A percentile compares a stretch with the other conserved stretches of the same genome.
phyloP scores from a whole-genome alignment of 2,113 vertebrate species.

The Oncorhynchus kisutch region DNA sequence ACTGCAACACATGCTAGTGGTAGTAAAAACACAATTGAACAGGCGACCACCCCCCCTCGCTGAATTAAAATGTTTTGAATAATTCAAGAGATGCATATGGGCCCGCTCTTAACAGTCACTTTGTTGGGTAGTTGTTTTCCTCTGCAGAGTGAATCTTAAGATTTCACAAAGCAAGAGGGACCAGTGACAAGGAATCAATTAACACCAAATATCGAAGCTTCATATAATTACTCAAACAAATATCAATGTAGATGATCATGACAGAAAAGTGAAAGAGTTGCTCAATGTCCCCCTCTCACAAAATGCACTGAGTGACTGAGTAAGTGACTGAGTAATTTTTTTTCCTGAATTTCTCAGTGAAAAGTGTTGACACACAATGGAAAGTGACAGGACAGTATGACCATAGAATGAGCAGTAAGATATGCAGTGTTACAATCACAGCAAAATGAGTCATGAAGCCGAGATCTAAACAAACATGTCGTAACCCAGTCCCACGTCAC shows the following conservation, averaged over 20 bases:
- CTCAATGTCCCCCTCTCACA: background rate
- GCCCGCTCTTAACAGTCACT: constrained; percentile 55
- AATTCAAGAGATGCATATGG: constrained; percentile 47
- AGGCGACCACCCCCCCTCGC: background rate
- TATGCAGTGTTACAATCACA: background rate
- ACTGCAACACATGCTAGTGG: constrained; percentile 53
- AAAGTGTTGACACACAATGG: background rate
- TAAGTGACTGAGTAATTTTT: too few species aligned
- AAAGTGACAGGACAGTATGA: background rate
- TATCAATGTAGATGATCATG: background rate
- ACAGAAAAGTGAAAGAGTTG: constrained; percentile 1
- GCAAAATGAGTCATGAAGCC: background rate
- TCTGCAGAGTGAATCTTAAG: constrained; percentile 41
- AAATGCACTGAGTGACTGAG: background rate
- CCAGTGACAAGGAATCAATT: constrained; percentile 41
- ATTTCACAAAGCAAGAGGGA: constrained; percentile 52
- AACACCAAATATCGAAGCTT: background rate
- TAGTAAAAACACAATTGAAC: constrained; percentile 52
- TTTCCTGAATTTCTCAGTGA: background rate
- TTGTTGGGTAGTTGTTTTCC: constrained; percentile 48
- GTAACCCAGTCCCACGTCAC: constrained; percentile 29
- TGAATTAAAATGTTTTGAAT: constrained; percentile 63
- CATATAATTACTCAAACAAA: background rate
- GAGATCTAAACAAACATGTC: background rate
- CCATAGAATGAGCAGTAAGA: background rate